Evolutionary conservation across 1,140 invertebrate species (phyloP), one percentile per base, ranked within the genome.

Genomic region (Drosophila repleta): DNA sequence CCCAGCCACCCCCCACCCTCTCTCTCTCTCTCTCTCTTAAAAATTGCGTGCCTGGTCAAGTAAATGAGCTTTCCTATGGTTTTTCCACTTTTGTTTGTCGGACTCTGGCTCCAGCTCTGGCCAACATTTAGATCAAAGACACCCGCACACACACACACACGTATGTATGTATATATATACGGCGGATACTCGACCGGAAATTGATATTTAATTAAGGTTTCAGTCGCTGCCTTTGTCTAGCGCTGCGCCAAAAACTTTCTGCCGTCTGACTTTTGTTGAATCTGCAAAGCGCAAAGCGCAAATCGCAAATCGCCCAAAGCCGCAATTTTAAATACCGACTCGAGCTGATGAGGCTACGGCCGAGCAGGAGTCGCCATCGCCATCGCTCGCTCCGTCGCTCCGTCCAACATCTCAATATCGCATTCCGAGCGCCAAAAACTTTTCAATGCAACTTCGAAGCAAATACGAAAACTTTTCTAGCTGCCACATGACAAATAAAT

Each of bases 131-230:
- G 79, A 82, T 82, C 74, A 83, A 82, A 82, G 79, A 65, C 37
- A 49, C 48, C 24, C 37, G 20, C 35, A 35, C 8, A 62, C n/a
- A 46, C 53, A 55, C 24, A 26, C 6, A 29, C 6, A 29, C 6
- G 6, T 29, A 29, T 29, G 6, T 29, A 29, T 29, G 6, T 29
- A 29, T 29, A 29, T 29, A 29, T 29, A 29, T 29, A 26, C 43
- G 41, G 17, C 76, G 56, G 74, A 82, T 69, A 70, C 60, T 62
- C 20, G 56, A 75, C 37, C 76, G 79, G 79, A 82, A 82, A 83
- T 83, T 83, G 76, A 84, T 83, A 84, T 83, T 83, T 83, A 84
- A 83, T 83, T 84, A 83, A 84, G 83, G 80, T 82, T 83, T 72
- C 65, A 43, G 46, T 57, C 69, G 21, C 32, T 41, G 52, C 67